Evolutionary conservation across 2,113 vertebrate genomes (phyloP).

Genomic region (Trachemys scripta): DNA sequence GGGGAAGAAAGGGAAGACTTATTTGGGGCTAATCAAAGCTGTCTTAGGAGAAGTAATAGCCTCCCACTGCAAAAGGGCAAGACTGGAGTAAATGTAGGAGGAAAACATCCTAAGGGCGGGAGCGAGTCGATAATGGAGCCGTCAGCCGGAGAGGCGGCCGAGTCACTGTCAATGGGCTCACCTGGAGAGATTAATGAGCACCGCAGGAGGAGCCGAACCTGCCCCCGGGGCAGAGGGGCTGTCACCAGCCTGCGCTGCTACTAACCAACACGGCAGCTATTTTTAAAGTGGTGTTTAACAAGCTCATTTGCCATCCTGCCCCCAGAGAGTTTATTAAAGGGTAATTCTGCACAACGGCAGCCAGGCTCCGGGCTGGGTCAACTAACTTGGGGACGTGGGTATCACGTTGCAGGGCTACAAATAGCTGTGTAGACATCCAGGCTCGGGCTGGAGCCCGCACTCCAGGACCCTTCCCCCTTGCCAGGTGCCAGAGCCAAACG

Average conservation of each 20-base stretch:
- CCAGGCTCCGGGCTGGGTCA: neutral
- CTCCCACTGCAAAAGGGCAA: neutral
- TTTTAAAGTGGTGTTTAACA: neutral
- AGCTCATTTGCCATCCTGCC: accelerated
- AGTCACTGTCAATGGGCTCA: neutral
- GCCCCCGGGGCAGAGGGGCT: neutral
- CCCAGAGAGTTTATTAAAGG: neutral
- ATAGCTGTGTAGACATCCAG: too few species aligned
- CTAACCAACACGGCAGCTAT: neutral
- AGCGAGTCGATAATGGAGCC: neutral
- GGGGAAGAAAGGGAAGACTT: neutral
- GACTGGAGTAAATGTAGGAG: neutral
- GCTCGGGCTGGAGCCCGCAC: too few species aligned
- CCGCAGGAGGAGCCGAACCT: neutral
- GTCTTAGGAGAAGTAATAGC: neutral
- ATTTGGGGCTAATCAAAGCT: neutral
- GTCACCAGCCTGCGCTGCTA: neutral
- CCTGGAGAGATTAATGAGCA: neutral
- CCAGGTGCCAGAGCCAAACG: too few species aligned
- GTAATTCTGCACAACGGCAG: too few species aligned
- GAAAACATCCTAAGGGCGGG: neutral
- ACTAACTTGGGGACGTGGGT: neutral
- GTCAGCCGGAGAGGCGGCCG: neutral
- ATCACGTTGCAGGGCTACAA: too few species aligned
- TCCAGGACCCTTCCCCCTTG: too few species aligned